These are phyloP conservation scores for Poecilia velifera DNA, from an alignment of 2,797 vertebrate species.

Conservation along the genomic window DNA sequence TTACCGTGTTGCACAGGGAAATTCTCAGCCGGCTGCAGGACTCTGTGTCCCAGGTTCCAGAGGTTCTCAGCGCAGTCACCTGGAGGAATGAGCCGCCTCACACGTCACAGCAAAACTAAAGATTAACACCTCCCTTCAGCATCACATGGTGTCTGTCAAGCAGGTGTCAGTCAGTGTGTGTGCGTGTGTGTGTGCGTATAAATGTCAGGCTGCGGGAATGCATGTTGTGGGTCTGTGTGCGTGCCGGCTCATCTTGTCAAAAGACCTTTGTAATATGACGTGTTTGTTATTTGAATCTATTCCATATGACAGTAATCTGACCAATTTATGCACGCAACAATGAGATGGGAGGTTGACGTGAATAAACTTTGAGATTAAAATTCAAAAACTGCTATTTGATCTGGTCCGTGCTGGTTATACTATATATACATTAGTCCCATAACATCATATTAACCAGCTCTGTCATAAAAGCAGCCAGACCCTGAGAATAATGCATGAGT, in stretches of 20 bases:
- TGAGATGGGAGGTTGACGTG: background rate
- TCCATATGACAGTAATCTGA: background rate
- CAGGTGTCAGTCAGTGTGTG: constrained; percentile 25
- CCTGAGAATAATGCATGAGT: background rate
- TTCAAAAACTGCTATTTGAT: background rate
- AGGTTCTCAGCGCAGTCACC: constrained; percentile 42
- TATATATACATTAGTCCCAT: background rate
- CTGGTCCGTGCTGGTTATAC: background rate
- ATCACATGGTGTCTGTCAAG: constrained; percentile 44
- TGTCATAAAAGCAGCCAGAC: background rate
- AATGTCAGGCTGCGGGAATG: background rate
- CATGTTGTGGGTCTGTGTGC: background rate
- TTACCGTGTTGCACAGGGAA: constrained; percentile 45
- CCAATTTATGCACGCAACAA: background rate
- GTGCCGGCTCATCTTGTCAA: background rate
- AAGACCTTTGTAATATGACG: background rate
- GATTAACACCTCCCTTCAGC: constrained; percentile 66
- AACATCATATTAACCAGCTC: background rate
- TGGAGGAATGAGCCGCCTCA: constrained; percentile 65
- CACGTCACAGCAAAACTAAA: constrained; percentile 54
- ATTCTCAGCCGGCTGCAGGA: constrained; percentile 10
- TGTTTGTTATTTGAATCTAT: background rate
- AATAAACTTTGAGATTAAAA: background rate
- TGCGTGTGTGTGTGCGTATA: background rate
- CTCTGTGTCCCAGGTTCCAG: constrained; percentile 38